phyloP scores from a whole-genome alignment of 2,797 vertebrate species.

The Gadopsis bispinosus region DNA sequence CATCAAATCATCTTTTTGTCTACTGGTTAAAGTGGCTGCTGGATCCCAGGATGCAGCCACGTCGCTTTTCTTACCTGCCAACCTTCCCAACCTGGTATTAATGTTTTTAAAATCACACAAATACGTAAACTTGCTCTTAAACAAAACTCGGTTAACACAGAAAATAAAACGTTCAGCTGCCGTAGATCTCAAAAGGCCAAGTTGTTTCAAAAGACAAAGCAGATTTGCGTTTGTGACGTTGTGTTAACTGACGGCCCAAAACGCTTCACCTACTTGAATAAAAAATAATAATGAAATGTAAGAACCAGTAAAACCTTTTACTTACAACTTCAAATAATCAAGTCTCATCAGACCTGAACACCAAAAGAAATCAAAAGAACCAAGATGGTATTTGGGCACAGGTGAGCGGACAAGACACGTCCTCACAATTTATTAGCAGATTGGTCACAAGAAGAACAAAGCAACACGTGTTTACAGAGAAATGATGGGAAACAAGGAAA shows the following conservation, averaged over 20 bases:
- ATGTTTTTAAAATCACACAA: constrained; percentile 24
- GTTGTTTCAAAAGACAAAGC: constrained; percentile 19
- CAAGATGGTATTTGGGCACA: constrained; percentile 61
- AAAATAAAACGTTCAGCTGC: constrained; percentile 55
- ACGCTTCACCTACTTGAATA: not conserved
- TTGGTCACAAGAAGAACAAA: constrained; percentile 76
- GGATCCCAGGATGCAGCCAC: not conserved
- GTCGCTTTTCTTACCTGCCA: not conserved
- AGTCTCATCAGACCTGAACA: not conserved
- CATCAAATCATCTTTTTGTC: constrained; percentile 19
- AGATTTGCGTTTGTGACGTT: not conserved
- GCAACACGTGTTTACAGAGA: constrained; percentile 73
- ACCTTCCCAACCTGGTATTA: not conserved
- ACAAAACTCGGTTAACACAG: constrained; percentile 26
- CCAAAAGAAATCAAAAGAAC: constrained; percentile 58
- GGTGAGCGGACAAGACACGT: constrained; percentile 72
- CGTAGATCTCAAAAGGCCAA: constrained; percentile 51
- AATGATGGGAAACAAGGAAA: constrained; percentile 26
- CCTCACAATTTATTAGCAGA: constrained; percentile 84
- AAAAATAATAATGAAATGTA: constrained; percentile 30
- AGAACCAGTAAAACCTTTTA: constrained; percentile 10
- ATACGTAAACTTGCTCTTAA: constrained; percentile 32
- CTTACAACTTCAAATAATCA: not conserved
- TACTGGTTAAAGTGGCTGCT: constrained; percentile 21
- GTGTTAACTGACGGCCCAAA: not conserved